Evolutionary conservation across 2,113 vertebrate genomes (phyloP).

Genomic region (Polypterus senegalus): DNA sequence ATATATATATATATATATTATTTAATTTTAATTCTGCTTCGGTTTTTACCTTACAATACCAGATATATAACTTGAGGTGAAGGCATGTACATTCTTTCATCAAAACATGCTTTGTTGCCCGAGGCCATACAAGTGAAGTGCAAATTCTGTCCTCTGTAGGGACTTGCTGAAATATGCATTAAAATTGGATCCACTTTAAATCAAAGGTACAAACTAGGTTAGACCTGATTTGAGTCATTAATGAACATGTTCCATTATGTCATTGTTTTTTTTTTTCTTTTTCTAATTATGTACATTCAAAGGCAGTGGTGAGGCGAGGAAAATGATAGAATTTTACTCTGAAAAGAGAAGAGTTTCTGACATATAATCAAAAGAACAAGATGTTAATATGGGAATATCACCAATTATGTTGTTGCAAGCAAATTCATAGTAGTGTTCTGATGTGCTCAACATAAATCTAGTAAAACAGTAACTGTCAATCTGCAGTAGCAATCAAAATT

Average conservation of each 20-base stretch:
- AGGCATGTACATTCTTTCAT: conserved; percentile 89
- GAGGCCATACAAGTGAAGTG: conserved; percentile 68
- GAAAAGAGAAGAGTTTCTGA: no score
- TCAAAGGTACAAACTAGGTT: conserved; percentile 38
- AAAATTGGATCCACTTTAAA: conserved; percentile 60
- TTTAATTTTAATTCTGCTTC: no score
- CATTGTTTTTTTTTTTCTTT: conserved; percentile 15
- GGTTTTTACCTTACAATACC: conserved; percentile 29
- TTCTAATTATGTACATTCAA: conserved; percentile 23
- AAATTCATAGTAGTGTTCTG: no score
- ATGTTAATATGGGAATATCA: no score
- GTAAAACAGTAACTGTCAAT: no score
- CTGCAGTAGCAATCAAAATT: no score
- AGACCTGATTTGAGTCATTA: conserved; percentile 28
- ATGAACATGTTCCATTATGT: background rate
- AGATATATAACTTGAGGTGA: conserved; percentile 90
- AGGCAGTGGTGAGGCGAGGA: conserved; percentile 1
- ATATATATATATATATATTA: no score
- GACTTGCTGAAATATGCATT: conserved; percentile 97
- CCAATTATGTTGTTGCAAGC: no score
- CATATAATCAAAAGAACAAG: no score
- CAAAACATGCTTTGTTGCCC: conserved; percentile 77
- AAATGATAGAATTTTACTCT: no score
- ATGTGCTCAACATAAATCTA: no score
- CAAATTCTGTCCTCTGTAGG: conserved; percentile 81